Percentiles rank a stretch among this genome's conserved stretches.
phyloP scores from a whole-genome alignment of 2,797 vertebrate species.

The Moxostoma hubbsi region DNA sequence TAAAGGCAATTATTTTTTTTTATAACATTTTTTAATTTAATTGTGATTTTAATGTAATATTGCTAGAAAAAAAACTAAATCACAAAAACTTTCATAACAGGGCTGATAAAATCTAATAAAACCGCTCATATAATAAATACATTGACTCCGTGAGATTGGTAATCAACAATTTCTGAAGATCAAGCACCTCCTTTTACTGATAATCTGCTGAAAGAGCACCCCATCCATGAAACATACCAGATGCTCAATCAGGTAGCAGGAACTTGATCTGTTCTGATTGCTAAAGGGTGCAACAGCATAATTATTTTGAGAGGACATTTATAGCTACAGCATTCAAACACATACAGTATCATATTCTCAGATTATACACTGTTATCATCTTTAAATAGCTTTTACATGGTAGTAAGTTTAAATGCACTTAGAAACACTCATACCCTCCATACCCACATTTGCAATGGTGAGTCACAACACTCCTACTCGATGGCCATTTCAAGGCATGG shows the following conservation, averaged over 20 bases:
- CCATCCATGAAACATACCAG: neutral
- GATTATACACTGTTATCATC: slow-evolving; percentile 46
- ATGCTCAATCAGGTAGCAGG: neutral
- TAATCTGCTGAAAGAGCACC: neutral
- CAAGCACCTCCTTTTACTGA: too few species aligned
- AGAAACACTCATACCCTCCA: slow-evolving; percentile 28
- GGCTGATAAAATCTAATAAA: too few species aligned
- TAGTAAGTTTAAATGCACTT: slow-evolving; percentile 7
- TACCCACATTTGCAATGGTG: slow-evolving; percentile 31
- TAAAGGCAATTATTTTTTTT: too few species aligned
- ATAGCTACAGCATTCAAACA: slow-evolving; percentile 4
- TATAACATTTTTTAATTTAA: too few species aligned
- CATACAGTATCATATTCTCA: slow-evolving; percentile 65
- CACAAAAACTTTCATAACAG: too few species aligned
- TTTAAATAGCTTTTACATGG: slow-evolving; percentile 5
- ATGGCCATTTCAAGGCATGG: slow-evolving; percentile 24
- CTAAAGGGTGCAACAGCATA: slow-evolving; percentile 10
- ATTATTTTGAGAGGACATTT: slow-evolving; percentile 20
- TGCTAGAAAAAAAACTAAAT: too few species aligned
- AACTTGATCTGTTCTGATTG: neutral
- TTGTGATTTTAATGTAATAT: too few species aligned
- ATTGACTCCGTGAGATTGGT: too few species aligned
- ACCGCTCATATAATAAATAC: too few species aligned
- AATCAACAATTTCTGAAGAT: too few species aligned
- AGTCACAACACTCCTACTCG: slow-evolving; percentile 40